Conservation (phyloP, 2,888 invertebrate genomes). For the Mesorhabditis spiculigera region DNA sequence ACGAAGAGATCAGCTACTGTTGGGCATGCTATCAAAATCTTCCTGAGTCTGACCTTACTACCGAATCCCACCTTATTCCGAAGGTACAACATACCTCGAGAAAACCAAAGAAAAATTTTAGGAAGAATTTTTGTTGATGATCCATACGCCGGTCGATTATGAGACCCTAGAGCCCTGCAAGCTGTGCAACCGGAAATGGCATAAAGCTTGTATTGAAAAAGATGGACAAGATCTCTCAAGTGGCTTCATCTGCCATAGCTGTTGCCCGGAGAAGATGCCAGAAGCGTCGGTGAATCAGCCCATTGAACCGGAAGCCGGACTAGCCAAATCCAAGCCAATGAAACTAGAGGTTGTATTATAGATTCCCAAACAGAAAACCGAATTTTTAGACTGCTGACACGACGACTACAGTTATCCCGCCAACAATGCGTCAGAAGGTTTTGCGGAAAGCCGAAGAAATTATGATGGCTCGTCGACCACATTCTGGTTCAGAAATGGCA, state of each 20-base stretch:
- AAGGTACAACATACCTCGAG: slow-evolving; percentile 58
- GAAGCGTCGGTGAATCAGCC: no score
- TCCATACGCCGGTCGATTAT: slow-evolving; percentile 93
- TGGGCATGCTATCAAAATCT: slow-evolving; percentile 98
- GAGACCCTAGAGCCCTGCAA: slow-evolving; percentile 84
- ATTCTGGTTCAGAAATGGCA: no score
- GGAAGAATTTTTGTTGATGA: slow-evolving; percentile 93
- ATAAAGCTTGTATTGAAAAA: slow-evolving; percentile 94
- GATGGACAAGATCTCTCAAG: slow-evolving; percentile 77
- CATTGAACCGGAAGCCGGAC: no score
- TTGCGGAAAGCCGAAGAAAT: no score
- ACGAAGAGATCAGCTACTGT: slow-evolving; percentile 97
- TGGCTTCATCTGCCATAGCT: slow-evolving; percentile 85
- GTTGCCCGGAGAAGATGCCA: slow-evolving; percentile 78
- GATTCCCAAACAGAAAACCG: no score
- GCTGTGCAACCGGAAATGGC: slow-evolving; percentile 92
- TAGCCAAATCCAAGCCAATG: no score
- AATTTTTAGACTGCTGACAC: no score
- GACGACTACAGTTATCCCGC: no score
- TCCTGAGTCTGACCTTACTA: slow-evolving; percentile 63
- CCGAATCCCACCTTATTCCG: no score
- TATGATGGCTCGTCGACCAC: no score
- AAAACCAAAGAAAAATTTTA: slow-evolving; percentile 73
- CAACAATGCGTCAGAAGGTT: no score
- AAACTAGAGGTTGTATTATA: no score